Percentiles rank a stretch among this genome's conserved stretches.
These are phyloP conservation scores for Contarinia nasturtii DNA, from an alignment of 1,140 invertebrate species.

Conservation along the genomic window DNA sequence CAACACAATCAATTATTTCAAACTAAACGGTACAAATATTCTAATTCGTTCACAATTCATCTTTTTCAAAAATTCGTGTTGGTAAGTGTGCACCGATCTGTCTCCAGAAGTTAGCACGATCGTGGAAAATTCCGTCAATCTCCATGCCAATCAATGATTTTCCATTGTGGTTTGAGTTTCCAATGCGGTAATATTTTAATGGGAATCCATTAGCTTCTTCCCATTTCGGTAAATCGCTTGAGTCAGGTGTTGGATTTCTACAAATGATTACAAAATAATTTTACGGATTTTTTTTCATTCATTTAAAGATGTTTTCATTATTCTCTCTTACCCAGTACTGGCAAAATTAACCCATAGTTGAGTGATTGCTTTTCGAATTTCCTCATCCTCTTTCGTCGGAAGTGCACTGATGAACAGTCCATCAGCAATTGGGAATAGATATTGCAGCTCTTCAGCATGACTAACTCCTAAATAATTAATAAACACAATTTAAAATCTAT, in stretches of 20 bases:
- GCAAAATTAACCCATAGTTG: conserved; percentile 53
- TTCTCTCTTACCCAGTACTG: conserved; percentile 32
- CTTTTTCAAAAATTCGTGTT: background rate
- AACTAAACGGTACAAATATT: no score
- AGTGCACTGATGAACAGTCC: conserved; percentile 29
- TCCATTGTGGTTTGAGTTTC: conserved; percentile 13
- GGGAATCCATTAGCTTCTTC: conserved; percentile 20
- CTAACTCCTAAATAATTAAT: conserved; percentile 31
- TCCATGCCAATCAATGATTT: conserved; percentile 1
- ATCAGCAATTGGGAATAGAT: conserved; percentile 44
- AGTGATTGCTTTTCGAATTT: conserved; percentile 32
- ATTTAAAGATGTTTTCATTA: background rate
- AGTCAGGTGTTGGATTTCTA: conserved; percentile 30
- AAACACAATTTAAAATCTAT: no score
- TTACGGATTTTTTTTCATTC: background rate
- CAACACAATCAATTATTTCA: no score
- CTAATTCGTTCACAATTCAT: conserved; percentile 1
- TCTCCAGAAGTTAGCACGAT: conserved; percentile 3
- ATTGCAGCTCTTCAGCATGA: conserved; percentile 54
- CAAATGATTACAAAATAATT: conserved; percentile 2
- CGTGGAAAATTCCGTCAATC: background rate
- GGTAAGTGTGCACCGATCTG: conserved; percentile 1
- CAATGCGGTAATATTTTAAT: conserved; percentile 26
- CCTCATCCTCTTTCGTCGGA: conserved; percentile 26
- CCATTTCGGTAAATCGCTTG: conserved; percentile 23